These are phyloP conservation scores for Emydura subglobosa DNA, from an alignment of 2,113 vertebrate species.

Conservation along the genomic window DNA sequence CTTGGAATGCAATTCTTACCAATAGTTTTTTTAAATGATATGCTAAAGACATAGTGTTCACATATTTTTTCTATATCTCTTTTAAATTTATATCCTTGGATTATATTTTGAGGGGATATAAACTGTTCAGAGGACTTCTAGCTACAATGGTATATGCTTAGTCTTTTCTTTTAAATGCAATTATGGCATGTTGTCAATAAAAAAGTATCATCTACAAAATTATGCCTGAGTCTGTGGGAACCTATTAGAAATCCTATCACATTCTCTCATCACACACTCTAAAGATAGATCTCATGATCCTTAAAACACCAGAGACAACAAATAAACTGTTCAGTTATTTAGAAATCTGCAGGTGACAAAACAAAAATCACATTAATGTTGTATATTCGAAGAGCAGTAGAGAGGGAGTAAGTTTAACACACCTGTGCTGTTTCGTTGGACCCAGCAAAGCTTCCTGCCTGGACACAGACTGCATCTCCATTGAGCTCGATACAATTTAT, in stretches of 20 bases:
- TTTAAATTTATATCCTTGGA: background rate
- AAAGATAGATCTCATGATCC: background rate
- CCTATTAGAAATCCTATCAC: background rate
- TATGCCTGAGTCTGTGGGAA: background rate
- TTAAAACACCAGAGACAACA: background rate
- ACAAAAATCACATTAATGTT: background rate
- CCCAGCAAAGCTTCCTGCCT: background rate
- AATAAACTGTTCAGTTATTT: background rate
- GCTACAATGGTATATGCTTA: background rate
- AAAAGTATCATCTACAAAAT: background rate
- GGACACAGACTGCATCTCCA: background rate
- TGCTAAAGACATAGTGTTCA: background rate
- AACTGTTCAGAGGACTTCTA: background rate
- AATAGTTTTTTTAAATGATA: background rate
- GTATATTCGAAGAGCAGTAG: background rate
- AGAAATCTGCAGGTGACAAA: background rate
- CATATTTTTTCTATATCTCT: background rate
- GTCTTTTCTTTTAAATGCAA: background rate
- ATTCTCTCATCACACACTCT: background rate
- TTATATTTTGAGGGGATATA: background rate
- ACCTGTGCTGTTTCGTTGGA: slow-evolving; percentile 39
- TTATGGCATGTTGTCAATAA: background rate
- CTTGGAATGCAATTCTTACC: background rate
- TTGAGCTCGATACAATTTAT: background rate
- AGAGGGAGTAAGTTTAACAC: background rate